Evolutionary conservation across 2,888 invertebrate genomes (phyloP), one percentile per base, ranked within the genome.

Genomic region (Acronicta aceris): DNA sequence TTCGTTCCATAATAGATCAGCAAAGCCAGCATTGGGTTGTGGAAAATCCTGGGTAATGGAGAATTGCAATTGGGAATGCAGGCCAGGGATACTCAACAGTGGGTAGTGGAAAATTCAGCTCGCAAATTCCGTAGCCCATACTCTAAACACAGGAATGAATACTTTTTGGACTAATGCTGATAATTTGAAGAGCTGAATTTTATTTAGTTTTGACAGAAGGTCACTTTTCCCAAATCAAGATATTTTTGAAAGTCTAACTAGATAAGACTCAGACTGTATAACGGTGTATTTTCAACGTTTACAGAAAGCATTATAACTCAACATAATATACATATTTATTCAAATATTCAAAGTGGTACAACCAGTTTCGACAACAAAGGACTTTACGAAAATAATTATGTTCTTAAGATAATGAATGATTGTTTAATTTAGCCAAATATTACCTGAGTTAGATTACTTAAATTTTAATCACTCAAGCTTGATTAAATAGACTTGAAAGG

Each of bases 1-100:
- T 27, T 71, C 27, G 43, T 59, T 71, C 41, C 25, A 41, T 54
- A 40, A 15, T 17, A 13, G 38, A 42, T 42, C 36, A 46, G n/a
- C 25, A 41, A 1, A 51, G 15, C 2, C 25, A 71, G 65, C 41
- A 15, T 59, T 51, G 30, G 30, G 33, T 33, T 4, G 33, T 12
- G 12, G 33, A 33, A 12, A 33, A 33, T 12, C 12, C 3, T 33
- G 33, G 33, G 0, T 30, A 2, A 30, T 7, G 30, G 8, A 30
- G 33, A 12, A 33, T 7, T 30, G 33, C 30, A 9, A 7, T 30
- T 9, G 30, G 7, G 27, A 27, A 27, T 6, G 21, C 21, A 21
- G 4, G 21, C 21, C 21, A 21, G 21, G 21, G 21, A 21, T 21
- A 21, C 21, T 21, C 21, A 21, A 21, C 21, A 21, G 4, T 21